These are phyloP conservation scores for Athalia cordata DNA, from an alignment of 2,888 invertebrate genomes.

Conservation along the genomic window DNA sequence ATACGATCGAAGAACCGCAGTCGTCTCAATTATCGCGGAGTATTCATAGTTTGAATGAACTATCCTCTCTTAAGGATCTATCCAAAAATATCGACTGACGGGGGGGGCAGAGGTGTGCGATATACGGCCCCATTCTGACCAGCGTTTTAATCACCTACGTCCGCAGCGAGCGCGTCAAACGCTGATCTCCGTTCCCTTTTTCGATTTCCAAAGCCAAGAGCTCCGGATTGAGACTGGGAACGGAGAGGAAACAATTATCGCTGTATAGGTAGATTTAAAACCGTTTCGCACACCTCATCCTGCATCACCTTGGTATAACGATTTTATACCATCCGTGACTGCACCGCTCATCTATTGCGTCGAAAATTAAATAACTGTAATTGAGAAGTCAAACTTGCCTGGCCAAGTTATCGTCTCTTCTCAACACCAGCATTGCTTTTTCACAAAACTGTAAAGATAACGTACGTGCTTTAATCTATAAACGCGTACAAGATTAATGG, in stretches of 20 bases:
- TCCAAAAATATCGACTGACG: conserved; percentile 53
- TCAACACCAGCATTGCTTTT: neutral
- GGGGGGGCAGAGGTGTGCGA: conserved; percentile 50
- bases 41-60: conserved; percentile 38
- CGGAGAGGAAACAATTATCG: conserved; percentile 22
- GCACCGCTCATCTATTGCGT: neutral
- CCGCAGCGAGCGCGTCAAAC: conserved; percentile 44
- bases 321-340: conserved; percentile 49
- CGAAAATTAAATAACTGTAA: neutral
- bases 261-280: neutral
- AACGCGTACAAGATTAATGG: no score
- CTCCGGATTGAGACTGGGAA: conserved; percentile 35
- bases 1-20: neutral
- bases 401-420: conserved; percentile 22
- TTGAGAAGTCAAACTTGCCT: conserved; percentile 20
- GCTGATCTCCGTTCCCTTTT: conserved; percentile 44
- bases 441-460: neutral
- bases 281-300: conserved; percentile 48
- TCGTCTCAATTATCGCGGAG: conserved; percentile 31
- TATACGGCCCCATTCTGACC: conserved; percentile 45
- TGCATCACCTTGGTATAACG: conserved; percentile 48
- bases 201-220: conserved; percentile 11
- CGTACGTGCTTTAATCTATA: no score
- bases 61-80: conserved; percentile 47
- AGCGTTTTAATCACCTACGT: conserved; percentile 50